Percentiles rank a stretch among this genome's conserved stretches.
Evolutionary conservation across 2,113 vertebrate genomes (phyloP).

Genomic region (Corynorhinus townsendii): DNA sequence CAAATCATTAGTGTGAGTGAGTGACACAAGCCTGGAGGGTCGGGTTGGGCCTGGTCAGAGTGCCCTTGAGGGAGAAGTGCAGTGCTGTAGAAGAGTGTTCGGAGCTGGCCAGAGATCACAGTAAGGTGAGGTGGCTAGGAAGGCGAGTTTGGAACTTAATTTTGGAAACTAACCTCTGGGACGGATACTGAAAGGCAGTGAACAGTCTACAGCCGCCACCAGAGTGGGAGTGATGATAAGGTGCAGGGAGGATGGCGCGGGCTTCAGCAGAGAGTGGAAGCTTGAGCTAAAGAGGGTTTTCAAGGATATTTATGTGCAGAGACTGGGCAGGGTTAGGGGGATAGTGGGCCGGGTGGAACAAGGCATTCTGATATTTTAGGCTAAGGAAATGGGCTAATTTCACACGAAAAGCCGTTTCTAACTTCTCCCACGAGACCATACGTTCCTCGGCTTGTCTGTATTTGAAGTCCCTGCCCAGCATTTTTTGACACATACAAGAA

Average conservation of each 20-base stretch:
- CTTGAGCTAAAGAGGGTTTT: not conserved
- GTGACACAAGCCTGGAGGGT: not conserved
- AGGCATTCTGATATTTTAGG: not conserved
- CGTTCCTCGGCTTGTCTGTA: slow-evolving; percentile 21
- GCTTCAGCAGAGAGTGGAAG: not conserved
- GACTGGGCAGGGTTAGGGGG: not conserved
- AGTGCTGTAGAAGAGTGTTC: not conserved
- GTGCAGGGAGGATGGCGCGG: not conserved
- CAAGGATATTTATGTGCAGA: not conserved
- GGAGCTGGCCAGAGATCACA: not conserved
- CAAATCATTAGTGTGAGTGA: not conserved
- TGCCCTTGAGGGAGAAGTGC: not conserved
- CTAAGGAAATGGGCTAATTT: slow-evolving; percentile 9
- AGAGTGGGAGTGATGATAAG: not conserved
- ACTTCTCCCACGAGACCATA: not conserved
- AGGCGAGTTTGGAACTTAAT: not conserved
- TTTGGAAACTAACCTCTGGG: not conserved
- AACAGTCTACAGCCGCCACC: not conserved
- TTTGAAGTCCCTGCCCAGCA: not conserved
- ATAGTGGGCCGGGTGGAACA: not conserved
- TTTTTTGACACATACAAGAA: not conserved
- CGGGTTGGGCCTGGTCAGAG: not conserved
- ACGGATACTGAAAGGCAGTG: not conserved
- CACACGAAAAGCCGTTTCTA: slow-evolving; percentile 9
- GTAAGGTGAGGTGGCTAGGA: not conserved